Evolutionary conservation across 2,888 invertebrate species (phyloP).

Genomic region (Limnephilus lunatus): DNA sequence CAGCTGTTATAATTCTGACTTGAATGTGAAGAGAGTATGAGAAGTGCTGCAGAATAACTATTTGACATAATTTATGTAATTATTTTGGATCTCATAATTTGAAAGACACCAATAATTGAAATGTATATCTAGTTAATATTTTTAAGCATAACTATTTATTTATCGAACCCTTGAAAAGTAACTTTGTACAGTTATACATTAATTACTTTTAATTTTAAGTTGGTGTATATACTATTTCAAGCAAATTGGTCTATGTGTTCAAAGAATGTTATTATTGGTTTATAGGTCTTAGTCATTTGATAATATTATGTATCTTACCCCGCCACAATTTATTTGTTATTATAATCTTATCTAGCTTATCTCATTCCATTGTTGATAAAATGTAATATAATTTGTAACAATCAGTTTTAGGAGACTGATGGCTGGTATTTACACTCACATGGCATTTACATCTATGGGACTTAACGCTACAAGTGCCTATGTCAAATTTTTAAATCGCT

Average conservation of each 20-base stretch:
- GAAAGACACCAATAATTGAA: slow-evolving; percentile 56
- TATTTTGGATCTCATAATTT: slow-evolving; percentile 50
- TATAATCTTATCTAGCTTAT: slow-evolving; percentile 25
- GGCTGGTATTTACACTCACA: not conserved
- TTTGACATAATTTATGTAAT: slow-evolving; percentile 15
- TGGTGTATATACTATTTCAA: slow-evolving; percentile 28
- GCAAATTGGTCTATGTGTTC: not conserved
- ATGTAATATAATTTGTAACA: not conserved
- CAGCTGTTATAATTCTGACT: not conserved
- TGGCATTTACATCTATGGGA: too few relatives aligned
- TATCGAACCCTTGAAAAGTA: not conserved
- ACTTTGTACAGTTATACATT: slow-evolving; percentile 24
- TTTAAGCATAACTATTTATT: slow-evolving; percentile 30
- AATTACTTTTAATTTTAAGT: not conserved
- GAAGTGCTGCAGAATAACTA: not conserved
- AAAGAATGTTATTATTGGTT: slow-evolving; percentile 24
- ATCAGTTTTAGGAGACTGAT: not conserved
- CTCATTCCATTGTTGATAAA: slow-evolving; percentile 27
- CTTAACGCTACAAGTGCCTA: too few relatives aligned
- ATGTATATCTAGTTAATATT: slow-evolving; percentile 38
- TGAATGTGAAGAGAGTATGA: not conserved
- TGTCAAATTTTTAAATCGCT: too few relatives aligned
- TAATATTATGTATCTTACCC: not conserved
- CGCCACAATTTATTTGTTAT: not conserved
- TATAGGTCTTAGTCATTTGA: slow-evolving; percentile 12